phyloP scores from a whole-genome alignment of 1,140 invertebrate genomes.

The Rhagoletis zephyria region DNA sequence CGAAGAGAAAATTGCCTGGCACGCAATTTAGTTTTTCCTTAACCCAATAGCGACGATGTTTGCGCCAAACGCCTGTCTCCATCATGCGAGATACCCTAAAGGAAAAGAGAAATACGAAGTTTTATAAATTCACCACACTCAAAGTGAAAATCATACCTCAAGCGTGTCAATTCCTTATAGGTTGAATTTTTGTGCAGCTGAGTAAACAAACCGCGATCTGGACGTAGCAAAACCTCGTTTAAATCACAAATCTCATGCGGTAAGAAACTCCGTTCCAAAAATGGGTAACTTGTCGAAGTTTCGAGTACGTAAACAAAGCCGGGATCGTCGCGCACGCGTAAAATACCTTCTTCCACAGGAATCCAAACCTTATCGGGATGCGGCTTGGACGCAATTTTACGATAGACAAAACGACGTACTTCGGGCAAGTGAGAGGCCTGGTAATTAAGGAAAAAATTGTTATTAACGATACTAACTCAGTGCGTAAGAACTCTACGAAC shows the following conservation, averaged over 20 bases:
- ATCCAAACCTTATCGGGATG: constrained; percentile 64
- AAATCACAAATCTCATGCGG: constrained; percentile 69
- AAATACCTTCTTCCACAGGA: constrained; percentile 63
- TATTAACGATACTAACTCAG: neutral
- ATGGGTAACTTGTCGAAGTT: constrained; percentile 62
- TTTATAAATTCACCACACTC: neutral
- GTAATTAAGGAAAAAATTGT: neutral
- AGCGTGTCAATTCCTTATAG: constrained; percentile 65
- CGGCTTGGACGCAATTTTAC: constrained; percentile 63
- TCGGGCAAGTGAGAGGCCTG: constrained; percentile 63
- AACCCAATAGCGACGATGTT: constrained; percentile 64
- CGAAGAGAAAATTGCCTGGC: constrained; percentile 65
- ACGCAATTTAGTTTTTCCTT: constrained; percentile 64
- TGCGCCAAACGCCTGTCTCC: constrained; percentile 67
- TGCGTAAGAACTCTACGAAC: constrained; percentile 58
- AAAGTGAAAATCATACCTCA: constrained; percentile 58
- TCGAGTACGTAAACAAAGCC: constrained; percentile 67
- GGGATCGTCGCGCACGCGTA: constrained; percentile 64
- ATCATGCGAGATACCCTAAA: constrained; percentile 62
- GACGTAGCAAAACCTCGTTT: constrained; percentile 66
- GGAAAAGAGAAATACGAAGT: neutral
- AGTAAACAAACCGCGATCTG: constrained; percentile 63
- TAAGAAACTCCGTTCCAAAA: constrained; percentile 64
- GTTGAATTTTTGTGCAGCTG: constrained; percentile 66
- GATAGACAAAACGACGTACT: constrained; percentile 61